phyloP scores from a whole-genome alignment of 2,113 vertebrate species.

The Calonectris borealis region DNA sequence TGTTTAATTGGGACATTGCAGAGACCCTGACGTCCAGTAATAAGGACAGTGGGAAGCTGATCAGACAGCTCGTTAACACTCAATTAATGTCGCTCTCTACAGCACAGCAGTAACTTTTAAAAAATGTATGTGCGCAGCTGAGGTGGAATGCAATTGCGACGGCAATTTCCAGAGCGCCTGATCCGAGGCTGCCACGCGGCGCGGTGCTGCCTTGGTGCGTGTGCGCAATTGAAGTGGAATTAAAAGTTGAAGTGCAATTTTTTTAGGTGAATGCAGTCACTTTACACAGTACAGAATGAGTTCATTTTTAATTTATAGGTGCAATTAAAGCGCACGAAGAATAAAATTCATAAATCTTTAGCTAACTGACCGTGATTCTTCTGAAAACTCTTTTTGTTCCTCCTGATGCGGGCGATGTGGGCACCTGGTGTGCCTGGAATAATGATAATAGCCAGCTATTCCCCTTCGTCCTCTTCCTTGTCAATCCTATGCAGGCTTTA shows the following conservation, averaged over 20 bases:
- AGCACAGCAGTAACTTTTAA: slow-evolving; percentile 67
- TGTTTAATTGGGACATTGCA: slow-evolving; percentile 57
- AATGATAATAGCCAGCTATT: neutral
- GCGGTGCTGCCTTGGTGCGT: neutral
- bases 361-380: slow-evolving; percentile 11
- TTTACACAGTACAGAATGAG: slow-evolving; percentile 47
- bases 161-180: slow-evolving; percentile 50
- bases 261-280: slow-evolving; percentile 53
- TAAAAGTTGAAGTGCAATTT: slow-evolving; percentile 38
- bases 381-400: slow-evolving; percentile 17
- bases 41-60: slow-evolving; percentile 70
- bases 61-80: slow-evolving; percentile 79
- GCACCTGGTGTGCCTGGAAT: slow-evolving; percentile 23
- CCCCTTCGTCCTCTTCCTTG: neutral
- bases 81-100: slow-evolving; percentile 72
- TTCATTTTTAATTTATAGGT: slow-evolving; percentile 74
- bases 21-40: slow-evolving; percentile 62
- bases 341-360: slow-evolving; percentile 38
- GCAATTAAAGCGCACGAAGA: slow-evolving; percentile 67
- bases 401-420: neutral
- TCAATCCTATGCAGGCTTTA: neutral
- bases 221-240: slow-evolving; percentile 50
- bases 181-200: neutral
- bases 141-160: slow-evolving; percentile 53
- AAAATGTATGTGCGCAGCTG: slow-evolving; percentile 62